Conservation (phyloP, 1,140 invertebrate species). For the Drosophila murphyi region DNA sequence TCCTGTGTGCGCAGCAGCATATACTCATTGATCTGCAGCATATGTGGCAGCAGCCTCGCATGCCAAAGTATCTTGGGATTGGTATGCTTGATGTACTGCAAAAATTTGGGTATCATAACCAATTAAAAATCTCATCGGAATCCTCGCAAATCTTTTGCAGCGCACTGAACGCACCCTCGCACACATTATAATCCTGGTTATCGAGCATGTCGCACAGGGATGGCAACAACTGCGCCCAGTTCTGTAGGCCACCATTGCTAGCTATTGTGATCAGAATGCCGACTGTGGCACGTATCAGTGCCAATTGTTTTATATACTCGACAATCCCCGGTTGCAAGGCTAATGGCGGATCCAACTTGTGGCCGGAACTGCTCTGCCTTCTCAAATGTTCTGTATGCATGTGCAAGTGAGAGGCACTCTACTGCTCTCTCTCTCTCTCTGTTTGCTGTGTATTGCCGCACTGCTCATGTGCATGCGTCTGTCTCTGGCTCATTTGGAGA, state of each 20-base stretch:
- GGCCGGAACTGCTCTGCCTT: too few species aligned
- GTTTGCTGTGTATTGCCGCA: neutral
- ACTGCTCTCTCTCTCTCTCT: neutral
- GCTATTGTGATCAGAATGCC: slow-evolving; percentile 99
- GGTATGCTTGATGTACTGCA: slow-evolving; percentile 98
- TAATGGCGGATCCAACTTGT: too few species aligned
- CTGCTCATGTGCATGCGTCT: neutral
- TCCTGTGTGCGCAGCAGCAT: slow-evolving; percentile 99
- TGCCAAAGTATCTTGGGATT: slow-evolving; percentile 98
- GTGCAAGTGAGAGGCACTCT: too few species aligned
- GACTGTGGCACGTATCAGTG: slow-evolving; percentile 97
- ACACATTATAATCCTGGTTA: slow-evolving; percentile 97
- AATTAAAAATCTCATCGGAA: slow-evolving; percentile 96
- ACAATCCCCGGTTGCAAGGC: slow-evolving; percentile 93
- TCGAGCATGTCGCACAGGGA: slow-evolving; percentile 97
- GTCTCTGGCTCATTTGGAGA: neutral
- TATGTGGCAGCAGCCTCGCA: slow-evolving; percentile 97
- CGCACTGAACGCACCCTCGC: slow-evolving; percentile 99
- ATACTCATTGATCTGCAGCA: slow-evolving; percentile 99
- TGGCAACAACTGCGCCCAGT: slow-evolving; percentile 98
- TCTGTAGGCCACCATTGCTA: slow-evolving; percentile 95
- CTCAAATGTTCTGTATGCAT: too few species aligned
- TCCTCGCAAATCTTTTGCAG: slow-evolving; percentile 99
- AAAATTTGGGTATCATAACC: slow-evolving; percentile 98
- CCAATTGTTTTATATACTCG: slow-evolving; percentile 91